Conservation (phyloP, 2,797 vertebrate species). For the Pitangus sulphuratus region DNA sequence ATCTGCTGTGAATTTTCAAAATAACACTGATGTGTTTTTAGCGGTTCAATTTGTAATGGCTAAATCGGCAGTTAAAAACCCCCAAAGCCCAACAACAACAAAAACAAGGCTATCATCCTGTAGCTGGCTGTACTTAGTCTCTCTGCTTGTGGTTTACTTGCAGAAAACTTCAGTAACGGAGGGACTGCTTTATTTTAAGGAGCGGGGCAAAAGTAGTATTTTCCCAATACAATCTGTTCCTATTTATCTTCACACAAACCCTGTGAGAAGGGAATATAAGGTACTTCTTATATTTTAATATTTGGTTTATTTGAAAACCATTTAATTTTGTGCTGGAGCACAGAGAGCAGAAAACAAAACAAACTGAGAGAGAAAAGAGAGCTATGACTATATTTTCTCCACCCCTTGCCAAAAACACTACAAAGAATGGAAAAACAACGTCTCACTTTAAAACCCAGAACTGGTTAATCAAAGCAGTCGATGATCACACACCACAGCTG, state of each 20-base stretch:
- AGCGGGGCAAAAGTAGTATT: not conserved
- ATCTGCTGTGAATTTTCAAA: slow-evolving; percentile 49
- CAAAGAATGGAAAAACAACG: slow-evolving; percentile 23
- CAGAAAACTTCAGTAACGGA: not conserved
- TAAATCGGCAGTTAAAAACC: slow-evolving; percentile 21
- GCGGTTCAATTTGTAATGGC: not conserved
- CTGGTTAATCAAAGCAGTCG: not conserved
- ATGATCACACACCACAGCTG: not conserved
- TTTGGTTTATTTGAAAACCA: not conserved
- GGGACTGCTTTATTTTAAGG: not conserved
- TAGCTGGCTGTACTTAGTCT: not conserved
- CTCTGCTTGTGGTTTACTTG: slow-evolving; percentile 35
- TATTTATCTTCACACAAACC: not conserved
- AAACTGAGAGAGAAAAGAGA: not conserved
- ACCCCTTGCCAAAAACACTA: slow-evolving; percentile 4
- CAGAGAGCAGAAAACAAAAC: not conserved
- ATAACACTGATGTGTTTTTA: slow-evolving; percentile 38
- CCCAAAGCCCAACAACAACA: slow-evolving; percentile 43
- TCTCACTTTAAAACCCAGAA: slow-evolving; percentile 10
- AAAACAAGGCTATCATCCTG: slow-evolving; percentile 18
- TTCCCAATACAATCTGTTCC: not conserved
- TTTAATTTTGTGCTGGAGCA: not conserved
- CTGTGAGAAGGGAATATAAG: not conserved
- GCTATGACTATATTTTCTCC: not conserved
- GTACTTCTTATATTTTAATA: not conserved